Evolutionary conservation across 30 jellyfish, hydroid and myxozoan genomes (phyloP).

Genomic region (Haliclystus octoradiatus): DNA sequence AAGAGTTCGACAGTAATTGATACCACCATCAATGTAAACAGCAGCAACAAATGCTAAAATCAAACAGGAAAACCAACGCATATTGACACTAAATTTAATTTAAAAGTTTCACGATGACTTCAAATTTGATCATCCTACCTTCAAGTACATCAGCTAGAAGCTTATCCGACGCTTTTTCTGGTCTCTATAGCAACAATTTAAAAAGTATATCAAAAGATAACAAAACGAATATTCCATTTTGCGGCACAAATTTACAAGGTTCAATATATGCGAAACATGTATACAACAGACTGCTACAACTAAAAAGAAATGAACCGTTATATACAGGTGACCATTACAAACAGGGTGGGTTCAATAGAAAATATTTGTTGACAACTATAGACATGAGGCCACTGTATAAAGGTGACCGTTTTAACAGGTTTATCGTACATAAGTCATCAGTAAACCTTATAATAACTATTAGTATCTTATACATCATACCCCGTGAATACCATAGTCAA

Average conservation of each 20-base stretch:
- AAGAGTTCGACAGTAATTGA: slow-evolving; percentile 47
- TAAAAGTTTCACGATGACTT: too few species aligned
- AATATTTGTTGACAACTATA: background rate
- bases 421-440: background rate
- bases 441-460: background rate
- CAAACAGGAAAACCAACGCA: background rate
- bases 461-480: too few species aligned
- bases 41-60: slow-evolving; percentile 76
- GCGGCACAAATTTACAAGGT: too few species aligned
- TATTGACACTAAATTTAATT: too few species aligned
- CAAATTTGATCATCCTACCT: slow-evolving; percentile 29
- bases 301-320: too few species aligned
- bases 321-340: too few species aligned
- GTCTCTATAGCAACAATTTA: background rate
- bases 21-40: slow-evolving; percentile 68
- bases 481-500: slow-evolving; percentile 14
- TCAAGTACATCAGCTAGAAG: slow-evolving; percentile 51
- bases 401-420: background rate
- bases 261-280: too few species aligned
- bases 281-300: too few species aligned
- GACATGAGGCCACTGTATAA: background rate
- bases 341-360: too few species aligned
- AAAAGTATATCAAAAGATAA: too few species aligned
- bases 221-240: too few species aligned
- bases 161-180: slow-evolving; percentile 12